A percentile compares a stretch with the other conserved stretches of the same genome.
phyloP scores from a whole-genome alignment of 2,113 vertebrate genomes.

The Trematomus loennbergii region DNA sequence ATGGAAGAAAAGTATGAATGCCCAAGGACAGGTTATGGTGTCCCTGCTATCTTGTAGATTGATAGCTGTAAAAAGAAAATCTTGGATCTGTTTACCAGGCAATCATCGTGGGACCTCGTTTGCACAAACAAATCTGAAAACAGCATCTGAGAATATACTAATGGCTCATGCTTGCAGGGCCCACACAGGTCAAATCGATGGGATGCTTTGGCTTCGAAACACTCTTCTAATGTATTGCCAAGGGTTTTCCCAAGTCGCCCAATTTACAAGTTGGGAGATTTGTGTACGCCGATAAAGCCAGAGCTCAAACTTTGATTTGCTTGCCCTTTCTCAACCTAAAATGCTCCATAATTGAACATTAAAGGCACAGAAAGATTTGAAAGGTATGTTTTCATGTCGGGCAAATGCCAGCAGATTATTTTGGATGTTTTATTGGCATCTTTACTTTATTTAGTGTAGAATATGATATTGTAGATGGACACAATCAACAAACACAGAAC shows the following conservation, averaged over 20 bases:
- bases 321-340: conserved; percentile 55
- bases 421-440: conserved; percentile 11
- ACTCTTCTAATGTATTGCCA: conserved; percentile 80
- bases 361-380: conserved; percentile 9
- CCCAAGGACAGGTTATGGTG: conserved; percentile 78
- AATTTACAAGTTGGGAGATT: conserved; percentile 81
- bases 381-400: background rate
- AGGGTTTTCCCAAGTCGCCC: conserved; percentile 77
- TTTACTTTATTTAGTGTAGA: conserved; percentile 4
- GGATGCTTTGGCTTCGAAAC: conserved; percentile 71
- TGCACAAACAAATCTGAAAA: conserved; percentile 76
- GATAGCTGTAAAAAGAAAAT: conserved; percentile 68
- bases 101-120: conserved; percentile 77
- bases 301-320: conserved; percentile 65
- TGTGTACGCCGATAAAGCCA: conserved; percentile 58
- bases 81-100: conserved; percentile 58
- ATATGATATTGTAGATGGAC: conserved; percentile 9
- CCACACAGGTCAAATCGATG: conserved; percentile 85
- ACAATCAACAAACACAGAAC: background rate
- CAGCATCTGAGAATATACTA: conserved; percentile 77
- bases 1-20: conserved; percentile 36
- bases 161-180: conserved; percentile 78
- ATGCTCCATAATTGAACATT: conserved; percentile 35
- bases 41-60: conserved; percentile 62
- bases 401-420: conserved; percentile 12